Evolutionary conservation across 2,888 invertebrate species (phyloP), one percentile per base, ranked within the genome.

Genomic region (Cerceris ruficornis): DNA sequence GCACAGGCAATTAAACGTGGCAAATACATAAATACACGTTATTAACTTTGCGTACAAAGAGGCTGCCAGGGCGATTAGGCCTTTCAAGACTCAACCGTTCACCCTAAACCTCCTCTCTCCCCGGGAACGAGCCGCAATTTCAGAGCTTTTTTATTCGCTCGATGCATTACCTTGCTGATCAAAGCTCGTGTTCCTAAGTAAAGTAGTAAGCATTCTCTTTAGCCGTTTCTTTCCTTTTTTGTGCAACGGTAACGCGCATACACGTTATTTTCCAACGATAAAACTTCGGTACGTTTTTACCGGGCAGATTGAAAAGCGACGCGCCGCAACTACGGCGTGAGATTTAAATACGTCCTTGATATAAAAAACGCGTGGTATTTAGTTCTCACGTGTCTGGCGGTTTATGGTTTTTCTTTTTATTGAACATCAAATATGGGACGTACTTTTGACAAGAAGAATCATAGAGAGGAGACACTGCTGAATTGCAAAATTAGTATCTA

Each of bases 21-120:
- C 87, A 86, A 88, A 90, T 86, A 88, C 89, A 88, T 90, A 90
- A 90, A 90, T 90, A 89, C 89, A 86, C 87, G 90, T 89, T 90
- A 87, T 90, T 90, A 90, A 88, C 90, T 89, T 87, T 88, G 84
- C 80, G 87, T 81, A 90, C 90, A 90, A 90, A 90, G 88, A 86
- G 84, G 81, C 75, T 77, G 81, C 80, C 75, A 70, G 84, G 77
- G 70, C 89, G 88, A 89, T 90, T 89, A 89, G 88, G 87, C 85
- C 86, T 88, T 89, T 89, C 84, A 75, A 83, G 82, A 80, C 80
- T 82, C 79, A 80, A 82, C 83, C 67, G 79, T 87, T 87, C 85
- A 85, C 80, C 75, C 80, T 66, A 77, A 70, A 69, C 77, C 71
- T 71, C 74, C 71, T 74, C 64, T 71, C 60, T 61, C 69, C 66